A percentile compares a stretch with the other conserved stretches of the same genome.
These are phyloP conservation scores for Megatriorchis doriae DNA, from an alignment of 2,113 vertebrate species.

Conservation along the genomic window DNA sequence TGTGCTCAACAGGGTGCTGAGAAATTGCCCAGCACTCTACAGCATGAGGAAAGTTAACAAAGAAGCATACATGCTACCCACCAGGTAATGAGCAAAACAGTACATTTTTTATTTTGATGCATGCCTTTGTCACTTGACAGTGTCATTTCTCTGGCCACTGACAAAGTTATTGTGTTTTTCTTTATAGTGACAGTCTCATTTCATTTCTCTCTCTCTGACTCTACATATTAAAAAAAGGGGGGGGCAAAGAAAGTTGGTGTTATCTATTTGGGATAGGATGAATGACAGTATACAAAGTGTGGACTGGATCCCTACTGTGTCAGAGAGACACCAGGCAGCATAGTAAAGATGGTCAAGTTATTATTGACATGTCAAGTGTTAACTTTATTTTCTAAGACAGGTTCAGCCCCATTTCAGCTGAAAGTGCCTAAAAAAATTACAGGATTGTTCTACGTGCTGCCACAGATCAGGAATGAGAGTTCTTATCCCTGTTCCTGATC, in stretches of 20 bases:
- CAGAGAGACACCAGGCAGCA: not conserved
- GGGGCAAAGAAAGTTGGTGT: not conserved
- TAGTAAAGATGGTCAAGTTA: not conserved
- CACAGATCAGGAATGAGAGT: not conserved
- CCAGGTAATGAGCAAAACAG: not conserved
- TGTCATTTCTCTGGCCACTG: not conserved
- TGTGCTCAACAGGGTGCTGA: not conserved
- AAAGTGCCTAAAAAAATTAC: not conserved
- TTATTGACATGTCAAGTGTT: not conserved
- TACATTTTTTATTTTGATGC: constrained; percentile 16
- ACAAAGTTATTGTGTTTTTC: not conserved
- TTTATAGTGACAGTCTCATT: not conserved
- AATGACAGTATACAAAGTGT: not conserved
- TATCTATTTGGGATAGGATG: not conserved
- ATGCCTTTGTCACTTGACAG: constrained; percentile 7
- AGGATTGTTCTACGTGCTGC: not conserved
- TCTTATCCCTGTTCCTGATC: not conserved
- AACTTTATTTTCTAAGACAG: not conserved
- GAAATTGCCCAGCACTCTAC: not conserved
- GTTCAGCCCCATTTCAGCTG: not conserved
- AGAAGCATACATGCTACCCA: not conserved
- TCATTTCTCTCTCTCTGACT: not conserved
- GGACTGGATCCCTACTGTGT: not conserved
- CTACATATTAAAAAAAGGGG: not conserved
- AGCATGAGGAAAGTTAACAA: not conserved